phyloP scores from a whole-genome alignment of 2,113 vertebrate species.

The Trichomycterus rosablanca region DNA sequence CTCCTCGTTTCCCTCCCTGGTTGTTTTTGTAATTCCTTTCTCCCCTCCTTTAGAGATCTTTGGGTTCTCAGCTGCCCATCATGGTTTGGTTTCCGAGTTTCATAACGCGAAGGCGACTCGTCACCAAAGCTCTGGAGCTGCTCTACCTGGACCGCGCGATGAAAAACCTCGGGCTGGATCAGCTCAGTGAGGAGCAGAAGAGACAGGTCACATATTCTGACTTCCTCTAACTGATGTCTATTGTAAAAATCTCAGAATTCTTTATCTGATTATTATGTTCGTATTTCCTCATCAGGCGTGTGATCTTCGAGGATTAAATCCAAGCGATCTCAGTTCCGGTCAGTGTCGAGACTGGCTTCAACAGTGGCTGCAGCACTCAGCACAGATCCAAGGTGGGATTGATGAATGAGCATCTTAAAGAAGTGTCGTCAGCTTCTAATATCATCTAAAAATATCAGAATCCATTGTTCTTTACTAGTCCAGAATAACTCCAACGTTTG shows the following conservation, averaged over 20 bases:
- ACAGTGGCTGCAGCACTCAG: slow-evolving; percentile 71
- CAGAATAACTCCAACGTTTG: no score
- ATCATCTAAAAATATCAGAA: no score
- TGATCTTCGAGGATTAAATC: slow-evolving; percentile 71
- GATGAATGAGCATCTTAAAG: no score
- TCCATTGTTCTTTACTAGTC: no score
- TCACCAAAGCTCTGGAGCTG: slow-evolving; percentile 62
- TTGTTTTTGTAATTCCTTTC: no score
- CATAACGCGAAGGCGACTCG: slow-evolving; percentile 63
- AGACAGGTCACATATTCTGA: slow-evolving; percentile 57
- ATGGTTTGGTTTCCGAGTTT: slow-evolving; percentile 62
- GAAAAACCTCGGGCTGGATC: slow-evolving; percentile 55
- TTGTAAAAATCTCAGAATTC: not conserved
- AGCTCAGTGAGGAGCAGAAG: slow-evolving; percentile 67
- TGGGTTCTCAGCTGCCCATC: slow-evolving; percentile 70
- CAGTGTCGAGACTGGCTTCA: slow-evolving; percentile 71
- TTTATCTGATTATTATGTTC: slow-evolving; percentile 3
- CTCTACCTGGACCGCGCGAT: slow-evolving; percentile 69
- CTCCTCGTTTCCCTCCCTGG: no score
- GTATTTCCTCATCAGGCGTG: slow-evolving; percentile 64
- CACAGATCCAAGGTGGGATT: slow-evolving; percentile 66
- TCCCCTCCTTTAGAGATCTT: slow-evolving; percentile 55
- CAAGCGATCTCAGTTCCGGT: slow-evolving; percentile 46
- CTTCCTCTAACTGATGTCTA: no score
- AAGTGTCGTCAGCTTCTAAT: no score